Conservation (phyloP, 2,113 vertebrate species). For the Syrmaticus mikado region DNA sequence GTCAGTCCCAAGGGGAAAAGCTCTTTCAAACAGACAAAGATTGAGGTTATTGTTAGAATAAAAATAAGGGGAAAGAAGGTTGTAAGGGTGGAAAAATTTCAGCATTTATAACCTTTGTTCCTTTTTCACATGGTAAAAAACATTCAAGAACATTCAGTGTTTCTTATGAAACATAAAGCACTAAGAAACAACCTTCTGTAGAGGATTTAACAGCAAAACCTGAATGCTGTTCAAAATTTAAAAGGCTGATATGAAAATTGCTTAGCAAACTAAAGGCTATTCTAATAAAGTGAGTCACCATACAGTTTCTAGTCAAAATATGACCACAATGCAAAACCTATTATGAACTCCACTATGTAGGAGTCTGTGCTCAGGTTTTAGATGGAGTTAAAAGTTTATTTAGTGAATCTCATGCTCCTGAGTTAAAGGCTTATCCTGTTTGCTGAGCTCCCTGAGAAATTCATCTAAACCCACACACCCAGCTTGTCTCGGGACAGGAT, state of each 20-base stretch:
- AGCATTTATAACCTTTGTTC: neutral
- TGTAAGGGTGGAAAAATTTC: neutral
- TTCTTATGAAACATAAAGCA: neutral
- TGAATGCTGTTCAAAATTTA: neutral
- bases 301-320: neutral
- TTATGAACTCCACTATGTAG: neutral
- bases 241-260: neutral
- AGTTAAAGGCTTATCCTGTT: neutral
- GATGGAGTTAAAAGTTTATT: neutral
- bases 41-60: neutral
- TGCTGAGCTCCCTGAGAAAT: neutral
- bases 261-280: neutral
- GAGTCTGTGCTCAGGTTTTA: neutral
- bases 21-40: neutral
- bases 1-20: neutral
- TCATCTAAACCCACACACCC: neutral
- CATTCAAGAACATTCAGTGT: neutral
- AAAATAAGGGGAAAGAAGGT: neutral
- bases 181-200: neutral
- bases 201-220: neutral
- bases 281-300: neutral
- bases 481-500: neutral
- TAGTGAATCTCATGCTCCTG: neutral
- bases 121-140: neutral
- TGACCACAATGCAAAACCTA: neutral